Percentiles rank a stretch among this genome's conserved stretches.
Evolutionary conservation across 2,888 invertebrate genomes (phyloP).

Genomic region (Fragum fragum): DNA sequence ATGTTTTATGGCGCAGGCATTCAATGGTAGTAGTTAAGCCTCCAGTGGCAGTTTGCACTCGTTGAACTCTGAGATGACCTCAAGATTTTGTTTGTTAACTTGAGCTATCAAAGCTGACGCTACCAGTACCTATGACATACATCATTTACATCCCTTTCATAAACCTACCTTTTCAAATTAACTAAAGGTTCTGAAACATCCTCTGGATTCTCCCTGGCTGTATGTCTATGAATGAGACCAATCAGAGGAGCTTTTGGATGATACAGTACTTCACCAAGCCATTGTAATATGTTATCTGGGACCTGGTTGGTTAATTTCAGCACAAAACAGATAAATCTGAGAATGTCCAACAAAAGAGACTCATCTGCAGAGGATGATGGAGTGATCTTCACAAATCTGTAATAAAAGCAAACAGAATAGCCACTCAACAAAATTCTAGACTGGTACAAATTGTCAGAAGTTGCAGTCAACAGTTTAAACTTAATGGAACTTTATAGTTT

Average conservation of each 20-base stretch:
- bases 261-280: conserved; percentile 82
- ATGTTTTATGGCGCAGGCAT: too few relatives aligned
- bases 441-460: too few relatives aligned
- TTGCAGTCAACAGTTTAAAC: too few relatives aligned
- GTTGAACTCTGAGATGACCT: too few relatives aligned
- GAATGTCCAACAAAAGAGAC: conserved; percentile 79
- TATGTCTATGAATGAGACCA: conserved; percentile 76
- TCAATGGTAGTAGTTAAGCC: too few relatives aligned
- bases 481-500: too few relatives aligned
- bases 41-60: too few relatives aligned
- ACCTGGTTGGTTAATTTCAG: conserved; percentile 74
- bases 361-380: conserved; percentile 84
- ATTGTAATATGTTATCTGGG: conserved; percentile 76
- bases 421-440: too few relatives aligned
- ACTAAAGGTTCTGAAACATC: conserved; percentile 74
- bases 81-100: too few relatives aligned
- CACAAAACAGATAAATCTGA: conserved; percentile 77
- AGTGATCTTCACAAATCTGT: conserved; percentile 83
- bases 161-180: conserved; percentile 75
- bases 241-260: conserved; percentile 83
- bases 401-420: conserved; percentile 38
- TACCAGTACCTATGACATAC: too few relatives aligned
- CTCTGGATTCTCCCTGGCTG: conserved; percentile 70
- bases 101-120: too few relatives aligned
- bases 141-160: too few relatives aligned